Evolutionary conservation across 2,797 vertebrate species (phyloP).

Genomic region (Parotocinclus haroldoi): DNA sequence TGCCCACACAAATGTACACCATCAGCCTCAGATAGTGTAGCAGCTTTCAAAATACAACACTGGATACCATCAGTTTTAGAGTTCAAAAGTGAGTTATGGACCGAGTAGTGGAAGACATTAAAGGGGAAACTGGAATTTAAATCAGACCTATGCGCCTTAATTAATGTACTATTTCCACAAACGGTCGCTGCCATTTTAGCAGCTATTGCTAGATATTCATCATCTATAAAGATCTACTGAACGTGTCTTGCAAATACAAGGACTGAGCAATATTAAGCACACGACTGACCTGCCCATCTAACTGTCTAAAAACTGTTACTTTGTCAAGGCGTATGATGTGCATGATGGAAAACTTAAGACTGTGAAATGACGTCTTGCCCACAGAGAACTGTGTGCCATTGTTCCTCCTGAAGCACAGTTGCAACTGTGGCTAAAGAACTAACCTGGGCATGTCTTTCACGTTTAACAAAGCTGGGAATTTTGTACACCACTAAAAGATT

Average conservation of each 20-base stretch:
- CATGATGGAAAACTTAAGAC: background rate
- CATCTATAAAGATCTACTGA: background rate
- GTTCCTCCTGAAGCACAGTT: slow-evolving; percentile 6
- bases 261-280: background rate
- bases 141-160: background rate
- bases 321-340: slow-evolving; percentile 22
- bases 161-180: background rate
- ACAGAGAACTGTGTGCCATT: background rate
- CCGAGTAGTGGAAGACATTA: background rate
- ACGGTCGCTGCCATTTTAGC: background rate
- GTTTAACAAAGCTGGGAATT: background rate
- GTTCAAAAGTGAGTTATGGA: background rate
- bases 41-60: background rate
- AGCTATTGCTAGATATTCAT: background rate
- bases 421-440: background rate
- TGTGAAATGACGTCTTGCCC: slow-evolving; percentile 9
- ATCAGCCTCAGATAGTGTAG: slow-evolving; percentile 87
- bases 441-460: background rate
- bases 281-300: background rate
- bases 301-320: background rate
- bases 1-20: slow-evolving; percentile 64
- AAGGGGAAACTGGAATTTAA: background rate
- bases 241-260: background rate
- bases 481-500: background rate
- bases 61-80: background rate